Conservation (phyloP, 2,888 invertebrate genomes). For the Oligia fasciuncula region DNA sequence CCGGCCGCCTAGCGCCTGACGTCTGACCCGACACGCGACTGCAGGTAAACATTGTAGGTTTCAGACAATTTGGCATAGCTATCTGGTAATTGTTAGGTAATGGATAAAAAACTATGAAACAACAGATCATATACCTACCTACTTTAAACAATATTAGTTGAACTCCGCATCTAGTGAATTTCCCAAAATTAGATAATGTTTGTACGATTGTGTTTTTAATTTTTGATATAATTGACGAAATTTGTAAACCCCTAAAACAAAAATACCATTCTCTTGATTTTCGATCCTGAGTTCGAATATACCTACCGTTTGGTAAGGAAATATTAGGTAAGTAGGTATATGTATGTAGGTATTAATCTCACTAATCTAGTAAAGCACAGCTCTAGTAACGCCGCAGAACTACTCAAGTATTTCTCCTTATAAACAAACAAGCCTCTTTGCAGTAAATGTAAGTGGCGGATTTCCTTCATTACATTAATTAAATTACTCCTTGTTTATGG, state of each 20-base stretch:
- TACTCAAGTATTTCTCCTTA: slow-evolving; percentile 38
- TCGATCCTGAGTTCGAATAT: not conserved
- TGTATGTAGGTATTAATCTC: not conserved
- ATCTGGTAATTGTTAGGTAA: not conserved
- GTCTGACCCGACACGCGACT: slow-evolving; percentile 8
- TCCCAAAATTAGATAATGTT: not conserved
- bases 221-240: not conserved
- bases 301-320: not conserved
- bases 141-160: not conserved
- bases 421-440: slow-evolving; percentile 42
- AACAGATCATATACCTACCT: not conserved
- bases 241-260: too few relatives aligned
- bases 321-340: not conserved
- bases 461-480: slow-evolving; percentile 61
- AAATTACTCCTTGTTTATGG: slow-evolving; percentile 61
- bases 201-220: not conserved
- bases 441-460: slow-evolving; percentile 57
- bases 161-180: not conserved
- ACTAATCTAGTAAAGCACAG: not conserved
- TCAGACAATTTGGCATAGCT: not conserved
- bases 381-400: slow-evolving; percentile 8
- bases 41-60: slow-evolving; percentile 17
- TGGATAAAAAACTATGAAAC: not conserved
- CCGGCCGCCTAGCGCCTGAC: slow-evolving; percentile 18
- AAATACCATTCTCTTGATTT: not conserved